These are phyloP conservation scores for Caenorhabditis imperialis DNA, from an alignment of 2,888 invertebrate genomes.

Conservation along the genomic window DNA sequence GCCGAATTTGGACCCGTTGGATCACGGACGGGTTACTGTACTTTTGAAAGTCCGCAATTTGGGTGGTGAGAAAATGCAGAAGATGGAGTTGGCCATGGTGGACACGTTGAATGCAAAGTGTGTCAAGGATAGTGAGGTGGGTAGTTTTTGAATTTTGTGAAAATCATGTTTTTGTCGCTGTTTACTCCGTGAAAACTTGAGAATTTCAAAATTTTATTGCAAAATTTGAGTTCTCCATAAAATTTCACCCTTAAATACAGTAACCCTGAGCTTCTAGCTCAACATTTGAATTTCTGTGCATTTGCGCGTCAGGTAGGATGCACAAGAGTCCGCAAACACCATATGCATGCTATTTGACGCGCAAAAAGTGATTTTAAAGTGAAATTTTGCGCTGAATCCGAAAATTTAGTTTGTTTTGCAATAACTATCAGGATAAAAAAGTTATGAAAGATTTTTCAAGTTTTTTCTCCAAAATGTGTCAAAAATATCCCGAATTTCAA, in stretches of 20 bases:
- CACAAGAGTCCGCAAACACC: too few species aligned
- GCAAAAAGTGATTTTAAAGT: too few species aligned
- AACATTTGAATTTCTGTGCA: too few species aligned
- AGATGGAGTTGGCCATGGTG: conserved; percentile 51
- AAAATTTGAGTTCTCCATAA: not conserved
- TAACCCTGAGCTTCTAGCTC: too few species aligned
- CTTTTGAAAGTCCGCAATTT: conserved; percentile 41
- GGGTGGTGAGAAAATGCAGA: conserved; percentile 30
- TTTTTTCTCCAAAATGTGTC: too few species aligned
- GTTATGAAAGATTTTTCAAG: too few species aligned
- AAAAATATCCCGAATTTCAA: too few species aligned
- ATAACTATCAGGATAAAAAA: too few species aligned
- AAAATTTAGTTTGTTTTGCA: too few species aligned
- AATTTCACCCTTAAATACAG: not conserved
- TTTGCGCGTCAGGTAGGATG: too few species aligned
- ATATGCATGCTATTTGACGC: too few species aligned
- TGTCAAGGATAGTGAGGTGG: conserved; percentile 52
- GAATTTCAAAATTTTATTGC: not conserved
- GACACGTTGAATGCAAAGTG: conserved; percentile 61
- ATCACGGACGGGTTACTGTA: conserved; percentile 45
- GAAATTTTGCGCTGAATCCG: too few species aligned
- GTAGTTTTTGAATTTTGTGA: conserved; percentile 29
- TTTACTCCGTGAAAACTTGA: not conserved
- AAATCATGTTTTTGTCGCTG: not conserved
- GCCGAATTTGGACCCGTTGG: conserved; percentile 38